Evolutionary conservation across 2,888 invertebrate genomes (phyloP).

Genomic region (Drosophila siamana): DNA sequence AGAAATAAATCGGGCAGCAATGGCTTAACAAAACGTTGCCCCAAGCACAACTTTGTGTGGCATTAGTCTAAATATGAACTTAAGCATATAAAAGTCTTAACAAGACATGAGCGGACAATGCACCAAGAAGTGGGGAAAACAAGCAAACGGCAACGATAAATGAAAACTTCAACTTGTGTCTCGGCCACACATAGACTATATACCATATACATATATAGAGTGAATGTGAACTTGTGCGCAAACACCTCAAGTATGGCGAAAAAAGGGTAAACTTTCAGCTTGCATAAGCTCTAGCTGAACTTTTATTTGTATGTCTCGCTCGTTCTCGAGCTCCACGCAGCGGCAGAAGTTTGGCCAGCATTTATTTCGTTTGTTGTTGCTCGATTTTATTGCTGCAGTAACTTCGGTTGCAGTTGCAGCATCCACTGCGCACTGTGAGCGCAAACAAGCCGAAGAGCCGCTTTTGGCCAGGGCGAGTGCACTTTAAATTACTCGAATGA

Average conservation of each 20-base stretch:
- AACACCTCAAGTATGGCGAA: slow-evolving; percentile 68
- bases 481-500: slow-evolving; percentile 80
- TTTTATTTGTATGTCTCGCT: slow-evolving; percentile 74
- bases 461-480: slow-evolving; percentile 51
- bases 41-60: slow-evolving; percentile 56
- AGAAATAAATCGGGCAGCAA: slow-evolving; percentile 45
- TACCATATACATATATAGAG: slow-evolving; percentile 7
- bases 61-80: slow-evolving; percentile 72
- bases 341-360: slow-evolving; percentile 53
- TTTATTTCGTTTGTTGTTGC: slow-evolving; percentile 28
- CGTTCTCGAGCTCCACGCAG: slow-evolving; percentile 36
- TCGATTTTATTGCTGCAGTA: slow-evolving; percentile 67
- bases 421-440: slow-evolving; percentile 38
- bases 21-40: slow-evolving; percentile 46
- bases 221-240: slow-evolving; percentile 62
- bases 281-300: slow-evolving; percentile 63
- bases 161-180: slow-evolving; percentile 34
- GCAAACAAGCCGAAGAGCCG: slow-evolving; percentile 41
- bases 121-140: slow-evolving; percentile 11
- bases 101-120: slow-evolving; percentile 76
- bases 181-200: background rate
- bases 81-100: slow-evolving; percentile 78
- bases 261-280: slow-evolving; percentile 53
- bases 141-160: slow-evolving; percentile 41
- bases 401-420: slow-evolving; percentile 33